These are phyloP conservation scores for Nomada fucata DNA, from an alignment of 2,888 invertebrate species.

Conservation along the genomic window DNA sequence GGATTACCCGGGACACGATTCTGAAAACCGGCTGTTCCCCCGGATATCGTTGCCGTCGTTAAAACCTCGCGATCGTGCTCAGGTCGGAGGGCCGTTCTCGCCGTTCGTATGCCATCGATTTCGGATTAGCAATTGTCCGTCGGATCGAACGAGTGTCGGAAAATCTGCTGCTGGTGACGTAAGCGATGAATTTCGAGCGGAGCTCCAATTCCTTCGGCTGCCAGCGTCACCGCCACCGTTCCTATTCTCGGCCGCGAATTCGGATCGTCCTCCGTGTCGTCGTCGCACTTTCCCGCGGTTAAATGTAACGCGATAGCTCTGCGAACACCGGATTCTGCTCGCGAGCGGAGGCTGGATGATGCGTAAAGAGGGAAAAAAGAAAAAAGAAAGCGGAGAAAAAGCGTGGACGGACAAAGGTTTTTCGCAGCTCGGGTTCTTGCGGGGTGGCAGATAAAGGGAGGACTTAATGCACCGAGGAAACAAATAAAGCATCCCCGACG, in stretches of 20 bases:
- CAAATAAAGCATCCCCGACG: slow-evolving; percentile 52
- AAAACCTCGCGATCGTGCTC: slow-evolving; percentile 3
- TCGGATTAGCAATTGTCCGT: slow-evolving; percentile 36
- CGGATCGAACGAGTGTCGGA: slow-evolving; percentile 14
- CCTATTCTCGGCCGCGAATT: background rate
- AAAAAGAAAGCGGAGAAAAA: slow-evolving; percentile 10
- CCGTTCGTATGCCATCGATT: background rate
- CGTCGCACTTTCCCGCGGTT: slow-evolving; percentile 57
- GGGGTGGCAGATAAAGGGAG: slow-evolving; percentile 23
- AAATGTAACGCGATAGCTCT: slow-evolving; percentile 65
- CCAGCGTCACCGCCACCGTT: too few species aligned
- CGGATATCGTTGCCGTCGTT: slow-evolving; percentile 39
- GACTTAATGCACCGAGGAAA: slow-evolving; percentile 38
- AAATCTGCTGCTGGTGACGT: slow-evolving; percentile 13
- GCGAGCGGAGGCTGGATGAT: background rate
- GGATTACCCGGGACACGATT: slow-evolving; percentile 59
- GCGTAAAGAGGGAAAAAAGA: background rate
- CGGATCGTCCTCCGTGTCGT: background rate
- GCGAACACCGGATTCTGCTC: slow-evolving; percentile 64
- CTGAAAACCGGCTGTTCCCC: slow-evolving; percentile 51
- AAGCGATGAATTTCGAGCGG: background rate
- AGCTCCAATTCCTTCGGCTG: background rate
- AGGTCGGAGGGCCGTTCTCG: background rate
- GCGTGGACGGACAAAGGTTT: background rate
- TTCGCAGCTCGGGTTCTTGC: slow-evolving; percentile 15